Base-by-base conservation (phyloP, 2,888 invertebrate genomes). In the Metellina segmentata region DNA sequence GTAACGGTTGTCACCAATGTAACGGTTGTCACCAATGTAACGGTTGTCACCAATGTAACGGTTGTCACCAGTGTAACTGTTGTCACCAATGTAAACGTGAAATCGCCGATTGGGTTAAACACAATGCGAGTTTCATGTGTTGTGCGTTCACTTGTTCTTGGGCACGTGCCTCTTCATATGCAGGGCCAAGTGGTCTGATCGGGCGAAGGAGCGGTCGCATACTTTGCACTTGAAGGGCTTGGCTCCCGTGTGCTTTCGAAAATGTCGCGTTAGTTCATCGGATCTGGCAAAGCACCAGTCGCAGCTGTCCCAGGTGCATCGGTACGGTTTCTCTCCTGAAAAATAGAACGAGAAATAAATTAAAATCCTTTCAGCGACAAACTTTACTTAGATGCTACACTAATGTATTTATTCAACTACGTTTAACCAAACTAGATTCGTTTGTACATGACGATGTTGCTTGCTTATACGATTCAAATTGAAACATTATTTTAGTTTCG, bases 91-190 rank as follows among this genome's bases (percentile, higher is more conserved):
- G 16, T 4, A 11, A 74, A 34, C 5, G 11, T 13, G 69, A 69
- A 74, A 34, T 19, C n/a, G 74, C 11, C 0, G 69, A 4, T n/a
- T 34, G 34, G 34, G 34, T 34, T 34, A 34, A 2, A 34, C 34
- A 34, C 34, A 4, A 34, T 34, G 34, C 34, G 34, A 34, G 34
- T 34, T 34, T 34, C 34, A 34, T 34, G 34, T 82, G 20, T 34
- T 34, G 34, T 34, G 34, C 4, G 19, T 74, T 92, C 86, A 92
- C 74, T 91, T 93, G 85, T 74, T 92, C 72, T 98, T 99, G 94
- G 98, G 99, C 95, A 98, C 96, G 95, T 96, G 96, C 51, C 96
- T 94, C 94, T 96, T 96, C 95, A 96, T 96, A 94, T 96, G 96
- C 61, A 96, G 95, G 13, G 96, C 96, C 81, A 96, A 94, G 94